These are phyloP conservation scores for Rambutsinella grinnellia DNA, from an alignment of 2,888 invertebrate genomes.

Conservation along the genomic window DNA sequence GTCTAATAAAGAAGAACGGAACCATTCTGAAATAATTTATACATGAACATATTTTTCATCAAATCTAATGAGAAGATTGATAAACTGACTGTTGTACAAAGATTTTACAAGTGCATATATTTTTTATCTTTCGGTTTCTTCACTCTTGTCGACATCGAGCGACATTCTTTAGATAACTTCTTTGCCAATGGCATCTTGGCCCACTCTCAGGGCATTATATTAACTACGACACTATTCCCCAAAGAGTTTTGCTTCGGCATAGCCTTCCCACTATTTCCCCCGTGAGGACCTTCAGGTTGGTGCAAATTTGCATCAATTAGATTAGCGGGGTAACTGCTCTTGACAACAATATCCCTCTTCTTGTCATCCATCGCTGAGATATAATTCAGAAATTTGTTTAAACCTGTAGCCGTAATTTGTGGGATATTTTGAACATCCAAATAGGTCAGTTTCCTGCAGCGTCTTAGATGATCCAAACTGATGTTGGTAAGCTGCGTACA, in stretches of 20 bases:
- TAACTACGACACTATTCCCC: slow-evolving; percentile 50
- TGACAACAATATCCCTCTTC: slow-evolving; percentile 49
- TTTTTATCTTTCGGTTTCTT: too few relatives aligned
- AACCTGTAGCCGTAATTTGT: slow-evolving; percentile 57
- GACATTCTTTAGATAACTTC: background rate
- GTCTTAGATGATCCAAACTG: slow-evolving; percentile 79
- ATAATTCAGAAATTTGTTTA: slow-evolving; percentile 60
- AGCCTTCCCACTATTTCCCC: background rate
- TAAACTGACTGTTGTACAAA: too few relatives aligned
- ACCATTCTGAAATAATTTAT: too few relatives aligned
- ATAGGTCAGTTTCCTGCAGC: slow-evolving; percentile 67
- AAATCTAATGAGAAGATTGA: too few relatives aligned
- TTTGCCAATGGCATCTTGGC: slow-evolving; percentile 19
- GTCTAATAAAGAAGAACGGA: too few relatives aligned
- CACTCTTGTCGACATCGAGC: too few relatives aligned
- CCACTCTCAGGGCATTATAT: slow-evolving; percentile 57
- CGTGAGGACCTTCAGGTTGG: slow-evolving; percentile 37
- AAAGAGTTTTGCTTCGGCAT: slow-evolving; percentile 14
- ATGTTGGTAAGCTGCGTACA: slow-evolving; percentile 86
- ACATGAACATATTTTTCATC: too few relatives aligned
- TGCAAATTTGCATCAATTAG: slow-evolving; percentile 41
- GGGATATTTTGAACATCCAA: slow-evolving; percentile 70
- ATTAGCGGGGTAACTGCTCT: slow-evolving; percentile 46
- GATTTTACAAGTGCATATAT: too few relatives aligned
- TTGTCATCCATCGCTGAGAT: slow-evolving; percentile 22